phyloP scores from a whole-genome alignment of 2,113 vertebrate species.

The Anoura caudifer region DNA sequence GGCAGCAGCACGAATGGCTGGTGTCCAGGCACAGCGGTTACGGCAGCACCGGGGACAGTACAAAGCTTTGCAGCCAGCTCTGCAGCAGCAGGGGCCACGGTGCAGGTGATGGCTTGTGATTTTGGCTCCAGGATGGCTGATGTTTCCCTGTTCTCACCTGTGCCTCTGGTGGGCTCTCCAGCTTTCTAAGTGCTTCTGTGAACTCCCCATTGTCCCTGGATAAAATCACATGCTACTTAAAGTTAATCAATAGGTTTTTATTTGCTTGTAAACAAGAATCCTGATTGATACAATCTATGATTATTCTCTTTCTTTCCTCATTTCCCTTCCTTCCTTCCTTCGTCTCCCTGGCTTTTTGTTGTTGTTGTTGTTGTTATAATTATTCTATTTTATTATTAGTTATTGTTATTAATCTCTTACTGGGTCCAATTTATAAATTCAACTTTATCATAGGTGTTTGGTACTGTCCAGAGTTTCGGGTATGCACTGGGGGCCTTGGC shows the following conservation, averaged over 20 bases:
- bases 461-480: background rate
- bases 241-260: background rate
- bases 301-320: background rate
- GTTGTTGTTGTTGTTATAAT: background rate
- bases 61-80: background rate
- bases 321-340: background rate
- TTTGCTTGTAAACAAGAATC: background rate
- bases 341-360: too few relatives aligned
- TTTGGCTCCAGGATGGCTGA: background rate
- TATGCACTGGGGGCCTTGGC: background rate
- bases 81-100: fast-evolving
- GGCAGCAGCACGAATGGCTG: background rate
- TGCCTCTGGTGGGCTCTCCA: fast-evolving
- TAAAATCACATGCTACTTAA: background rate
- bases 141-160: background rate
- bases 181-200: background rate
- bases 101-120: background rate
- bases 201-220: background rate
- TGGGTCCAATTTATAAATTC: background rate
- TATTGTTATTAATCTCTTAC: background rate
- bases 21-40: background rate
- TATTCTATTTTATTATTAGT: background rate
- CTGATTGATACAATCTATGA: background rate
- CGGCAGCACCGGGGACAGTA: fast-evolving
- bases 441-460: background rate